These are phyloP conservation scores for Periplaneta americana DNA, from an alignment of 1,140 invertebrate species.

Conservation along the genomic window DNA sequence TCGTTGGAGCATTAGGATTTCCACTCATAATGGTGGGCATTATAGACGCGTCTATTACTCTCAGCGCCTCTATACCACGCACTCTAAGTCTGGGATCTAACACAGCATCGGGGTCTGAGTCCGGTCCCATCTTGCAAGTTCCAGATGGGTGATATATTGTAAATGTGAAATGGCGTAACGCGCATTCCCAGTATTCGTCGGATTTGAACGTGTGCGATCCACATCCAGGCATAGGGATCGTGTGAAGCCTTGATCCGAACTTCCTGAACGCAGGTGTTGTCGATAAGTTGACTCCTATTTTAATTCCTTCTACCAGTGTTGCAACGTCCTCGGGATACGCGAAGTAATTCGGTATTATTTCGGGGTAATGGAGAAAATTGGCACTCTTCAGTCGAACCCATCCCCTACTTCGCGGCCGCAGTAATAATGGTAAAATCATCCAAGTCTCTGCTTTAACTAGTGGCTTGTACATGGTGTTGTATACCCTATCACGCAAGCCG, in stretches of 20 bases:
- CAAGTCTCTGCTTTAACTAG: constrained; percentile 71
- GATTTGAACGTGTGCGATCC: constrained; percentile 52
- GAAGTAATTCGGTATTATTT: constrained; percentile 89
- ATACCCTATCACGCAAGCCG: constrained; percentile 71
- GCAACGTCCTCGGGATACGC: constrained; percentile 71
- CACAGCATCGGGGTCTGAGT: constrained; percentile 65
- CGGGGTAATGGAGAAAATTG: constrained; percentile 76
- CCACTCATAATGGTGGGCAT: constrained; percentile 78
- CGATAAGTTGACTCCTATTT: constrained; percentile 72
- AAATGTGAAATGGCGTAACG: constrained; percentile 72
- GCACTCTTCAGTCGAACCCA: constrained; percentile 68
- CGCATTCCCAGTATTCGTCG: constrained; percentile 84
- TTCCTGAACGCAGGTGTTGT: constrained; percentile 72
- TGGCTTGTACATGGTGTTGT: constrained; percentile 80
- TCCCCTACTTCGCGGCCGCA: constrained; percentile 78
- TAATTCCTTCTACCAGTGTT: constrained; percentile 72
- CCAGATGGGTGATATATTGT: constrained; percentile 82
- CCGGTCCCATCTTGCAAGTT: constrained; percentile 83
- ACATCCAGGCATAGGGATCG: constrained; percentile 75
- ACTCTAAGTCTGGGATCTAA: constrained; percentile 73
- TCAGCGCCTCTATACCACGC: constrained; percentile 62
- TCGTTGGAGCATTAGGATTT: constrained; percentile 71
- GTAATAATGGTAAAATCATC: constrained; percentile 71
- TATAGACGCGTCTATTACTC: constrained; percentile 71
- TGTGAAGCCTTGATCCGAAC: constrained; percentile 70